These are phyloP conservation scores for Drosophila helvetica DNA, from an alignment of 2,888 invertebrate genomes.

Conservation along the genomic window DNA sequence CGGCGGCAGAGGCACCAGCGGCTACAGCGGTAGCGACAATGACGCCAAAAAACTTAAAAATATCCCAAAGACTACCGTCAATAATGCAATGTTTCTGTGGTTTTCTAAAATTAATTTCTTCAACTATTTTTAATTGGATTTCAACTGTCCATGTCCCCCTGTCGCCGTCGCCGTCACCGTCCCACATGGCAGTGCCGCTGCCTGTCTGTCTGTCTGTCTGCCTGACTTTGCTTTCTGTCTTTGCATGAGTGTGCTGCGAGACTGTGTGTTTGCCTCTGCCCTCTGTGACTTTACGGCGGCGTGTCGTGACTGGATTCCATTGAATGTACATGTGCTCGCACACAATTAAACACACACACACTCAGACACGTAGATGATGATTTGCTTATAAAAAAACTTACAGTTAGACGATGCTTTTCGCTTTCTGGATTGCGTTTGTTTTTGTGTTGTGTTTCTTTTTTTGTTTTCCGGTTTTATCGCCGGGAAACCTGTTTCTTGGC, in stretches of 20 bases:
- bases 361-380: conserved; percentile 5
- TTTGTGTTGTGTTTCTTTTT: conserved; percentile 19
- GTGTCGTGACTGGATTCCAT: conserved; percentile 53
- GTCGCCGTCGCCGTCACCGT: background rate
- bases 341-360: background rate
- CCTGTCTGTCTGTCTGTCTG: conserved; percentile 34
- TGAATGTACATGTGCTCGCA: conserved; percentile 46
- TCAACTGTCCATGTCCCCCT: conserved; percentile 7
- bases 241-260: conserved; percentile 27
- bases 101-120: conserved; percentile 37
- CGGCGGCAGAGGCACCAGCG: conserved; percentile 12
- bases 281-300: conserved; percentile 35
- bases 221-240: conserved; percentile 36
- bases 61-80: conserved; percentile 23
- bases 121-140: conserved; percentile 69
- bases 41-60: conserved; percentile 70
- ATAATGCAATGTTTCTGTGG: conserved; percentile 32
- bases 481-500: conserved; percentile 34
- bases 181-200: conserved; percentile 39
- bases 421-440: conserved; percentile 36
- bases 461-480: conserved; percentile 48
- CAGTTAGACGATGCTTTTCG: conserved; percentile 48
- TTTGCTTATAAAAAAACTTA: conserved; percentile 32
- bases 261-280: conserved; percentile 31
- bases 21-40: conserved; percentile 38